Conservation (phyloP, 2,888 invertebrate genomes). For the Macaria liturata region DNA sequence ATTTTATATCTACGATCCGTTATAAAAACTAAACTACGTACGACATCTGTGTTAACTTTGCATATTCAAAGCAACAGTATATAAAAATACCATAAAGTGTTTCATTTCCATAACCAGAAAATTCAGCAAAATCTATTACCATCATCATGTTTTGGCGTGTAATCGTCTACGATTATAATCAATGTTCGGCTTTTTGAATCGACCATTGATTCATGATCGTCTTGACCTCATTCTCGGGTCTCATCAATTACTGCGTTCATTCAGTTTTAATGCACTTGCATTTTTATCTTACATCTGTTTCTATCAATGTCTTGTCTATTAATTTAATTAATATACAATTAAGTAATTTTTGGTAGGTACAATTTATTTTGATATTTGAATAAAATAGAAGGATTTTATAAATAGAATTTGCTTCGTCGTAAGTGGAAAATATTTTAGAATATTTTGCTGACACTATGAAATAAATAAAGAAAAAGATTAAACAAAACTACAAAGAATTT, state of each 20-base stretch:
- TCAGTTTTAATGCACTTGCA: slow-evolving; percentile 16
- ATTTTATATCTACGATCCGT: not conserved
- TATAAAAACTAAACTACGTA: not conserved
- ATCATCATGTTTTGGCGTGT: slow-evolving; percentile 13
- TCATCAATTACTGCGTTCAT: slow-evolving; percentile 13
- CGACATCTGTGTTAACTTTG: not conserved
- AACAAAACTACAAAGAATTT: too few relatives aligned
- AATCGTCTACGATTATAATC: slow-evolving; percentile 16
- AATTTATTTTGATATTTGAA: too few relatives aligned
- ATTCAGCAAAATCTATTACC: slow-evolving; percentile 1
- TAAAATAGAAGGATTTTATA: too few relatives aligned
- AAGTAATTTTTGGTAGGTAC: too few relatives aligned
- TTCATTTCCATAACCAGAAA: slow-evolving; percentile 8
- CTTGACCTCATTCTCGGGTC: slow-evolving; percentile 22
- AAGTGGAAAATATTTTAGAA: too few relatives aligned
- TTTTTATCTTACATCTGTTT: slow-evolving; percentile 9
- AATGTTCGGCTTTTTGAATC: slow-evolving; percentile 5
- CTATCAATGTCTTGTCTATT: not conserved
- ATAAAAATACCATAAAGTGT: not conserved
- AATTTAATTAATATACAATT: too few relatives aligned
- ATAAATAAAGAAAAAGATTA: too few relatives aligned
- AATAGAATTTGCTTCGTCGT: too few relatives aligned
- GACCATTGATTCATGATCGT: slow-evolving; percentile 18
- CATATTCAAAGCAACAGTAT: not conserved
- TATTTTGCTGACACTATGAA: too few relatives aligned